Evolutionary conservation across 2,888 invertebrate genomes (phyloP), one percentile per base, ranked within the genome.

Genomic region (Tachina grossa): DNA sequence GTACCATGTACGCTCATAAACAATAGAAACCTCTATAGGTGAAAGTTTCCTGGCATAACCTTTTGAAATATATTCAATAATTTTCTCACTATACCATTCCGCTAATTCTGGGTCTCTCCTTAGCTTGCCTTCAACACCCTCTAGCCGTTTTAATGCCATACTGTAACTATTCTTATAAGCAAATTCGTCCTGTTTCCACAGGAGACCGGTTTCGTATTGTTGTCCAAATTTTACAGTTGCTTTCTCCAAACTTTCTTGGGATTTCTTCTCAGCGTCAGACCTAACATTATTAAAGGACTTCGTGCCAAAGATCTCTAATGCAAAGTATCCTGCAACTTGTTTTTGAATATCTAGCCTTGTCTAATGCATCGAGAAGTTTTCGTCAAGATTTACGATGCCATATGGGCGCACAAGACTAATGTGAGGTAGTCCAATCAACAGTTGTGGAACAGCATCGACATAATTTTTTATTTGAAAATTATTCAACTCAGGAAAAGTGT

Each of bases 1-100:
- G 31, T 31, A 31, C 63, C 79, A 79, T 3, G 79, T 80, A 9
- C 65, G 71, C 10, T 39, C 41, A 65, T 57, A 19, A 41, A 57
- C 72, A 2, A 65, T 2, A 16, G 41, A 39, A 47, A 41, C 72
- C 22, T 80, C 72, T n/a, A 72, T 49, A n/a, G 55, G 55, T 2
- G 47, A 63, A 39, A 79, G 22, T 39, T 71, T 79, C 13, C 79
- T 61, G 11, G 71, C 65, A 13, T 65, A 47, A 14, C 14, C 8
- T 22, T 65, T 65, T 8, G 19, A n/a, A 9, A 16, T 10, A 9
- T 41, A 43, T 1, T 61, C 61, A 1, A 19, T 19, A 5, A 61
- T 16, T 43, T 61, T 61, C 4, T 61, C 16, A n/a, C 43, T 13
- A 9, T 45, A 45, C 65, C 45, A 65, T 5, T 45, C 13, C 1